A percentile compares a stretch with the other conserved stretches of the same genome.
Conservation (phyloP, 2,113 vertebrate genomes). For the Glaucomys volans region DNA sequence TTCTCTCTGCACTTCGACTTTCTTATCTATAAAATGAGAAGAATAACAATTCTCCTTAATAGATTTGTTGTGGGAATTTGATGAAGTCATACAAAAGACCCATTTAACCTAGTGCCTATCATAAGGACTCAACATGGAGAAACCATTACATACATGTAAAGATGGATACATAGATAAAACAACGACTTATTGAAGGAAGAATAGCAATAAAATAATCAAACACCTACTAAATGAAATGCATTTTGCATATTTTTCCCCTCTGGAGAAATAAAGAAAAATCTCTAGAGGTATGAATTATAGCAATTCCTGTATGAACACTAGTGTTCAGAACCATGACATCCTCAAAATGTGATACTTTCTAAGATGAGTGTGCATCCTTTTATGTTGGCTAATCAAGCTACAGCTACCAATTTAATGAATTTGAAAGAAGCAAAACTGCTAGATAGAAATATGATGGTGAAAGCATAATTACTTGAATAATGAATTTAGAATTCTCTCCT, state of each 20-base stretch:
- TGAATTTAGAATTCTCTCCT: neutral
- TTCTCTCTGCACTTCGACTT: neutral
- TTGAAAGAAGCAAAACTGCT: slow-evolving; percentile 33
- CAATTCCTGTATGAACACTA: neutral
- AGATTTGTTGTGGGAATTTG: neutral
- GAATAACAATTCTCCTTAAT: neutral
- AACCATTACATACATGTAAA: neutral
- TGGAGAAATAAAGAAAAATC: slow-evolving; percentile 8
- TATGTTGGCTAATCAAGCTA: slow-evolving; percentile 10
- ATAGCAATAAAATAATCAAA: neutral
- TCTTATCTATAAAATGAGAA: slow-evolving; percentile 5
- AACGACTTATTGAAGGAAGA: slow-evolving; percentile 1
- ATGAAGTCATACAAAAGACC: neutral
- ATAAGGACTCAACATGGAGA: neutral
- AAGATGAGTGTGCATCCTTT: slow-evolving; percentile 12
- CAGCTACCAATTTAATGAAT: slow-evolving; percentile 48
- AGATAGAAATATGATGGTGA: neutral
- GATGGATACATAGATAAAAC: neutral
- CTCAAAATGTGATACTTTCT: neutral
- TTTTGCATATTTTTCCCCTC: neutral
- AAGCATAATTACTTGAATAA: slow-evolving; percentile 51
- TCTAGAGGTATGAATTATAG: neutral
- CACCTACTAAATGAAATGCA: neutral
- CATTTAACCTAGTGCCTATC: neutral
- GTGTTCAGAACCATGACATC: neutral